These are phyloP conservation scores for Columba janthina DNA, from an alignment of 2,113 vertebrate species.

Conservation along the genomic window DNA sequence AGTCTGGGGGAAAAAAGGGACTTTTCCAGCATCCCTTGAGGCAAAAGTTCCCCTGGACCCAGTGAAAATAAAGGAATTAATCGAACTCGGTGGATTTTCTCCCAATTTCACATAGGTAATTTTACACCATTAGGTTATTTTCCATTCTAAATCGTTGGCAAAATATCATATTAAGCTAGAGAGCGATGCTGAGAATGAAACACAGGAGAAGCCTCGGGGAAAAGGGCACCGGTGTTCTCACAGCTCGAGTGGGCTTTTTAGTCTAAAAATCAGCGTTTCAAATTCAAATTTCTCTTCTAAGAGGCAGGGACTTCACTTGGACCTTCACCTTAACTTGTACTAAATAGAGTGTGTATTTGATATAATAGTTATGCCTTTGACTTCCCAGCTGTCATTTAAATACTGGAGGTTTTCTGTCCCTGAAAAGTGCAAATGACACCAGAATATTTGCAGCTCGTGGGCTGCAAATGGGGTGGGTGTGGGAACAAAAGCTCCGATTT, in stretches of 20 bases:
- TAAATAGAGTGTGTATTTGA: neutral
- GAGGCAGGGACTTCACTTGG: neutral
- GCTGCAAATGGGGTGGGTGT: neutral
- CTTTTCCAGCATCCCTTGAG: neutral
- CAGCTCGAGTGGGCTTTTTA: neutral
- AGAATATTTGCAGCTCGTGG: no score
- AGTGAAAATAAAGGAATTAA: neutral
- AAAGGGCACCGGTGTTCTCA: neutral
- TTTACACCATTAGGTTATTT: neutral
- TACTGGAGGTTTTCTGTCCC: neutral
- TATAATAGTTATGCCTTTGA: neutral
- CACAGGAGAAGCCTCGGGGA: neutral
- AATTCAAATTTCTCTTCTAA: neutral
- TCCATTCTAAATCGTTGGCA: neutral
- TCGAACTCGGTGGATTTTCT: neutral
- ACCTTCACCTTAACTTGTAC: neutral
- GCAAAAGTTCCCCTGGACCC: neutral
- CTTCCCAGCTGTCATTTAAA: neutral
- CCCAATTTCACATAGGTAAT: neutral
- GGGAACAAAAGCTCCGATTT: neutral
- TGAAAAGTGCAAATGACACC: neutral
- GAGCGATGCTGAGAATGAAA: neutral
- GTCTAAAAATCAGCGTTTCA: neutral
- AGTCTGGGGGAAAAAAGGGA: neutral
- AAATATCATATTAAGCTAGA: neutral